phyloP scores from a whole-genome alignment of 2,797 vertebrate genomes.

The Melanotaenia pygmaea region DNA sequence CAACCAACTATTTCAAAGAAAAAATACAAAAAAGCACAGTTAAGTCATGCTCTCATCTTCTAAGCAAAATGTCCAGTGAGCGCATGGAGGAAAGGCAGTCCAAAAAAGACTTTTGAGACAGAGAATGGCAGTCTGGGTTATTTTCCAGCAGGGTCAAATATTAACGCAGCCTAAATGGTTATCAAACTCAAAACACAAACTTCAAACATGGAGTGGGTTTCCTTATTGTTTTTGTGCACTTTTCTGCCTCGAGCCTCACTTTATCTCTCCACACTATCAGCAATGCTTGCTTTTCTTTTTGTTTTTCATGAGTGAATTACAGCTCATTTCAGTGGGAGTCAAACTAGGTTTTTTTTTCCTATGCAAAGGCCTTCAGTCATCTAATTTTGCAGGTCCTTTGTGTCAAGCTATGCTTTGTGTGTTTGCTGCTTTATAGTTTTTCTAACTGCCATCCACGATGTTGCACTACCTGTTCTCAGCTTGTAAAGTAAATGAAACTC shows the following conservation, averaged over 20 bases:
- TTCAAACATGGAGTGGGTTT: slow-evolving; percentile 2
- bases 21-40: not conserved
- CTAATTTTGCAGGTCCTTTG: not conserved
- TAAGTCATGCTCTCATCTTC: not conserved
- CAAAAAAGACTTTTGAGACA: not conserved
- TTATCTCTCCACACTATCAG: slow-evolving; percentile 10
- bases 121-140: not conserved
- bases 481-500: slow-evolving; percentile 58
- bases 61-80: slow-evolving; percentile 7
- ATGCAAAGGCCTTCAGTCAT: not conserved
- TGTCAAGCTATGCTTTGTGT: slow-evolving; percentile 17
- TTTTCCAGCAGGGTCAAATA: slow-evolving; percentile 43
- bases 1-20: not conserved
- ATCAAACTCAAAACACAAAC: slow-evolving; percentile 8
- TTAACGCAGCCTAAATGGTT: slow-evolving; percentile 35
- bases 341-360: not conserved
- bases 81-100: not conserved
- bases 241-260: slow-evolving; percentile 1
- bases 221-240: not conserved
- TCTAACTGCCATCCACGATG: slow-evolving; percentile 43
- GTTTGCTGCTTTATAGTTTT: slow-evolving; percentile 14
- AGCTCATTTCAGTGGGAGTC: slow-evolving; percentile 12
- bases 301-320: not conserved
- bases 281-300: not conserved
- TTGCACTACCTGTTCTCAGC: slow-evolving; percentile 66